Base-by-base conservation (phyloP, 2,888 invertebrate species). In the Meganola albula region DNA sequence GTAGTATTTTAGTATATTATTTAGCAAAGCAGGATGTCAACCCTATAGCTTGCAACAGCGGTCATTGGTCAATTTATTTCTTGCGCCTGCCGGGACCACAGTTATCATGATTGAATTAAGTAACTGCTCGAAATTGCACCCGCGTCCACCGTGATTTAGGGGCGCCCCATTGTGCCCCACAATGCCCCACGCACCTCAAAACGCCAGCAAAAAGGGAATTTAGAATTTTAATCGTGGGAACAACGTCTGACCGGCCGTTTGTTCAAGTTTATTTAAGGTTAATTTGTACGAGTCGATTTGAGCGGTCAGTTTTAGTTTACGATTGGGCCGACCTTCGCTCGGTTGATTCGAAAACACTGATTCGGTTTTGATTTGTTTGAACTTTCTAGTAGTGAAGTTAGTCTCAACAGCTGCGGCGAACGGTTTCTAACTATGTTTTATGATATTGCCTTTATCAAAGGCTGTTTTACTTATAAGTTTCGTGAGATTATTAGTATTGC, bases 61-160 rank as follows among this genome's bases (percentile, higher is more conserved):
- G 76, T 71, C 80, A 74, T 74, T 74, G 84, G 82, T 82, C 82
- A 82, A 84, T 84, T 78, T 78, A 83, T 80, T 83, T 83, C 70
- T 83, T 77, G 76, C 73, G 63, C 63, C 60, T 56, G 63, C 48
- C 58, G 59, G 64, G 72, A 65, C 67, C 74, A 74, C 82, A 77
- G 84, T 82, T 84, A 86, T 84, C 84, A 73, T 76, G 83, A 86
- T 85, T 84, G 83, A 85, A 86, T 86, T 82, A 85, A 79, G 73
- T 70, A 71, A 71, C 63, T 54, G 58, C 53, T 55, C 63, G 60
- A 62, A 58, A 63, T 62, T 63, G 73, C 70, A 63, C 62, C 58
- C 55, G 53, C 58, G 56, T 50, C 54, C 31, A 10, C 39, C 63
- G 67, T 76, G 76, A 80, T 78, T 79, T 77, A 78, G 69, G 58